These are phyloP conservation scores for Smithornis capensis DNA, from an alignment of 2,113 vertebrate species.

Conservation along the genomic window DNA sequence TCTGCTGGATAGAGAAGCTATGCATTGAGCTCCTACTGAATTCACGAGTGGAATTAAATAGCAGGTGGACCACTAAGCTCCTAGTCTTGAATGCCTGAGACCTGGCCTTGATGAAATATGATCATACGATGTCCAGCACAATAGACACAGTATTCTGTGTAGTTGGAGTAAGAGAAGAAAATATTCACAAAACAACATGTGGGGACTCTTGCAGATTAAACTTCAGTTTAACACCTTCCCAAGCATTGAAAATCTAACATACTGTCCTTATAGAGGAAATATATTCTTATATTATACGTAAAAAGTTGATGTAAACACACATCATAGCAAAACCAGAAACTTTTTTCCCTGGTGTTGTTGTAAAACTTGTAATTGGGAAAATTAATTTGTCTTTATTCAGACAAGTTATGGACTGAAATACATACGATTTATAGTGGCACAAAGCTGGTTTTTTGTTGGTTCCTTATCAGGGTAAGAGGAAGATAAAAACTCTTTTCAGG, in stretches of 20 bases:
- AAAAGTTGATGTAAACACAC: background rate
- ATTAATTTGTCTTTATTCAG: background rate
- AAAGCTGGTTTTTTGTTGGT: background rate
- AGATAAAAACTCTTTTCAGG: background rate
- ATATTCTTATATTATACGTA: background rate
- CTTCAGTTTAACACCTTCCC: background rate
- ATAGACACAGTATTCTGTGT: background rate
- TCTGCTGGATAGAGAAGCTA: background rate
- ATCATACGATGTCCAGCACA: background rate
- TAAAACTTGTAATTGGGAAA: background rate
- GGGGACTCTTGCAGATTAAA: background rate
- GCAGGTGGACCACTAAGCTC: background rate
- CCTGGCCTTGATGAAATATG: background rate
- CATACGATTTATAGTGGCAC: background rate
- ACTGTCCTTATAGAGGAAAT: background rate
- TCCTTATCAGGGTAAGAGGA: background rate
- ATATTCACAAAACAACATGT: accelerated
- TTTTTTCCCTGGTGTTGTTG: background rate
- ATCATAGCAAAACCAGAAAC: background rate
- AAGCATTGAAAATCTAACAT: background rate
- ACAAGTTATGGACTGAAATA: background rate
- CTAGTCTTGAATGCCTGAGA: background rate
- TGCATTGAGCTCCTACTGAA: background rate
- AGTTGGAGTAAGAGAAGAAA: background rate
- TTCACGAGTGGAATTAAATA: background rate